Conservation (phyloP, 2,113 vertebrate genomes). For the Scophthalmus maximus region DNA sequence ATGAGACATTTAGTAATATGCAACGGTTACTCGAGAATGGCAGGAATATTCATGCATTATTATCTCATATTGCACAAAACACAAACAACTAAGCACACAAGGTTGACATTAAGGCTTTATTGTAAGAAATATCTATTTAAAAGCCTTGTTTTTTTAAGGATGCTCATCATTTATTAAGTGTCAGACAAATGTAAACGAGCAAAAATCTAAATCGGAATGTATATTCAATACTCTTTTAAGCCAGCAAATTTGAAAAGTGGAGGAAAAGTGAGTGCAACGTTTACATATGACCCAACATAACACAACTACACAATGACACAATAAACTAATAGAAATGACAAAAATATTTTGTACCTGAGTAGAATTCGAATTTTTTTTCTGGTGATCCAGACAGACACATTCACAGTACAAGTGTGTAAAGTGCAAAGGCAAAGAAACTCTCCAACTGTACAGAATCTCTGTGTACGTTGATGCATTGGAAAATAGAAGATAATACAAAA, state of each 20-base stretch:
- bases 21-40: too few species aligned
- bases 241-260: background rate
- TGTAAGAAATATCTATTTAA: background rate
- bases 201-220: slow-evolving; percentile 2
- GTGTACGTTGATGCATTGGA: background rate
- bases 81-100: background rate
- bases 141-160: background rate
- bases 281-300: background rate
- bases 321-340: background rate
- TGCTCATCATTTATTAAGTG: background rate
- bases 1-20: background rate
- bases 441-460: background rate
- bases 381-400: background rate
- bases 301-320: background rate
- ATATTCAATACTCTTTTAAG: background rate
- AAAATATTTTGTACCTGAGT: slow-evolving; percentile 60
- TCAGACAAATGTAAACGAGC: background rate
- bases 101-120: background rate
- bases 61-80: background rate
- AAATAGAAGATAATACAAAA: background rate
- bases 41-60: background rate
- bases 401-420: slow-evolving; percentile 39
- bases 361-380: slow-evolving; percentile 12
- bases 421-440: slow-evolving; percentile 34
- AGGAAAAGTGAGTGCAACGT: slow-evolving; percentile 14